Evolutionary conservation across 2,113 vertebrate species (phyloP).

Genomic region (Azemiops feae): DNA sequence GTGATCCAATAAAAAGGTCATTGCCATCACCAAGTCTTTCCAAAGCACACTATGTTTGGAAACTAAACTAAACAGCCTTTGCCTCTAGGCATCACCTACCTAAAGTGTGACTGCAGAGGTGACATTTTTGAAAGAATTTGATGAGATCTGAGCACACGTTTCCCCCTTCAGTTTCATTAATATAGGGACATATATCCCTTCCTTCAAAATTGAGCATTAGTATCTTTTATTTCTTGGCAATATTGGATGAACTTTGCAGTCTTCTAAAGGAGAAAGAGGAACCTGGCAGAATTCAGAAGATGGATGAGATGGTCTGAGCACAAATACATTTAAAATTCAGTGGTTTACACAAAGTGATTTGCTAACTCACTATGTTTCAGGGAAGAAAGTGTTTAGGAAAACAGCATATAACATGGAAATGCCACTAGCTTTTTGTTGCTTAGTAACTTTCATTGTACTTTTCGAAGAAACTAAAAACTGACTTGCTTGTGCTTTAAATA

Average conservation of each 20-base stretch:
- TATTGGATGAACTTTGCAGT: background rate
- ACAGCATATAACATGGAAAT: background rate
- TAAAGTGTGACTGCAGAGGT: background rate
- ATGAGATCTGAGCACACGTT: background rate
- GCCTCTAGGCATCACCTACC: background rate
- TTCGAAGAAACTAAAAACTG: background rate
- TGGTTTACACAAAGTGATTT: background rate
- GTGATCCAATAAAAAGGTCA: background rate
- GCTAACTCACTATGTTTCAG: background rate
- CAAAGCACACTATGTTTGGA: background rate
- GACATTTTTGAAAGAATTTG: background rate
- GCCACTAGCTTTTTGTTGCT: background rate
- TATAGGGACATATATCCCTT: background rate
- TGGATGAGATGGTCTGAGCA: background rate
- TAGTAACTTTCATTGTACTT: background rate
- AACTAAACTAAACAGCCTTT: background rate
- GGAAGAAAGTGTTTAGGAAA: background rate
- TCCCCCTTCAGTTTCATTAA: background rate
- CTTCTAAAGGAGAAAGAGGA: background rate
- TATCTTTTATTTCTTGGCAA: background rate
- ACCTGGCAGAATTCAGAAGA: background rate
- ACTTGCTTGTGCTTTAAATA: background rate
- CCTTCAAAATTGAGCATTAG: background rate
- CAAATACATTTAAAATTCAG: background rate
- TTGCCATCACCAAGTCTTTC: background rate